Conservation (phyloP, 2,113 vertebrate genomes). For the Ranitomeya imitator region DNA sequence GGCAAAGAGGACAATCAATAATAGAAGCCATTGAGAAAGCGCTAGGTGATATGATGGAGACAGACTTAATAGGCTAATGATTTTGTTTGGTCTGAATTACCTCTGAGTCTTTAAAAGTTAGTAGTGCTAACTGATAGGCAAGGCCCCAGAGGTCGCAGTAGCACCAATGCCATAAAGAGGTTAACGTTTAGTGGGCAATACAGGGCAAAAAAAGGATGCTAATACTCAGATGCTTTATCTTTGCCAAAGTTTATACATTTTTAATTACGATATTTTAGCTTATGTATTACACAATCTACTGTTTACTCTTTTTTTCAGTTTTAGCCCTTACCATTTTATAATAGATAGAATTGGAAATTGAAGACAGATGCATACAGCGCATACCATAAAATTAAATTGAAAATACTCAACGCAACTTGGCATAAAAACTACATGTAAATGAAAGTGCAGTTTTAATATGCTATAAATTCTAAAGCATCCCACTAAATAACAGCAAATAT, state of each 20-base stretch:
- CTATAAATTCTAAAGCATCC: no score
- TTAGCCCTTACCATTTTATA: background rate
- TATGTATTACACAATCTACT: no score
- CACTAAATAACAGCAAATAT: no score
- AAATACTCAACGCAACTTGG: background rate
- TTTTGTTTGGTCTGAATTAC: constrained; percentile 56
- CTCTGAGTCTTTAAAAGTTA: constrained; percentile 48
- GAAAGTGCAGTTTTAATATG: background rate
- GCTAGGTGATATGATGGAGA: constrained; percentile 53
- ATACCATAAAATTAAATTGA: background rate
- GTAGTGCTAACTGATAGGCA: constrained; percentile 1
- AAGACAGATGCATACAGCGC: background rate
- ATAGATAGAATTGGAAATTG: background rate
- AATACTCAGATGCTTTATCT: constrained; percentile 48
- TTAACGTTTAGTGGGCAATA: background rate
- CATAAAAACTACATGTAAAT: background rate
- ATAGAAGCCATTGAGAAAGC: constrained; percentile 53
- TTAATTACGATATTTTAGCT: background rate
- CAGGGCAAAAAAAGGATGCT: background rate
- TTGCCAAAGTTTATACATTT: background rate
- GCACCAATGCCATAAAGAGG: background rate
- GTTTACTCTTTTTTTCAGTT: background rate
- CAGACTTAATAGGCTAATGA: constrained; percentile 49
- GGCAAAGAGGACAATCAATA: constrained; percentile 59
- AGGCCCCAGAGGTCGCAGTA: background rate